Evolutionary conservation across 2,797 vertebrate species (phyloP).

Genomic region (Furcifer pardalis): DNA sequence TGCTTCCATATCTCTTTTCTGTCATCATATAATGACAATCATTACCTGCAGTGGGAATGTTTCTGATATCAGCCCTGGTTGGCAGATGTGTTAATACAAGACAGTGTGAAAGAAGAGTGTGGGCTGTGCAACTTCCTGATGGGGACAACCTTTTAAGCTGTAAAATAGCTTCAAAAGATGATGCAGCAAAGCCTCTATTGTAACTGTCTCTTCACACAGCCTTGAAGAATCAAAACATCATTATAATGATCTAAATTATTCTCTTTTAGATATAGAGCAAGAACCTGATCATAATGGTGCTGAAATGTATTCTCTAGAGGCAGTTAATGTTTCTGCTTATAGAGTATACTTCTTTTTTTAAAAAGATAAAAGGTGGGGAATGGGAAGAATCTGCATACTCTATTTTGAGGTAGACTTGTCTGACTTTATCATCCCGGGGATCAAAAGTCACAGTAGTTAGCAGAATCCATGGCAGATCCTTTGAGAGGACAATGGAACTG

Average conservation of each 20-base stretch:
- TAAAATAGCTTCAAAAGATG: neutral
- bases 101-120: slow-evolving; percentile 1
- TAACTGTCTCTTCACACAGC: neutral
- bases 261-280: neutral
- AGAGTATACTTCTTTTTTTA: neutral
- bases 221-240: neutral
- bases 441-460: neutral
- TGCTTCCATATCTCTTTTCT: neutral
- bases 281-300: neutral
- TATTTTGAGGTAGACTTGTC: neutral
- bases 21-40: neutral
- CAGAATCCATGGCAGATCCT: neutral
- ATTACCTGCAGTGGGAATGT: neutral
- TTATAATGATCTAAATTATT: neutral
- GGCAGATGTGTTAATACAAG: neutral
- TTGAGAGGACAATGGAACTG: neutral
- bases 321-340: neutral
- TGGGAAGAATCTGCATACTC: neutral
- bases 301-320: neutral
- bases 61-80: rapidly evolving
- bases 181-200: neutral
- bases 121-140: neutral
- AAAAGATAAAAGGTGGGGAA: neutral
- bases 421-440: neutral
- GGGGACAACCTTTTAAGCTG: neutral